Evolutionary conservation across 2,797 vertebrate genomes (phyloP).

Genomic region (Sebastes flavidus): DNA sequence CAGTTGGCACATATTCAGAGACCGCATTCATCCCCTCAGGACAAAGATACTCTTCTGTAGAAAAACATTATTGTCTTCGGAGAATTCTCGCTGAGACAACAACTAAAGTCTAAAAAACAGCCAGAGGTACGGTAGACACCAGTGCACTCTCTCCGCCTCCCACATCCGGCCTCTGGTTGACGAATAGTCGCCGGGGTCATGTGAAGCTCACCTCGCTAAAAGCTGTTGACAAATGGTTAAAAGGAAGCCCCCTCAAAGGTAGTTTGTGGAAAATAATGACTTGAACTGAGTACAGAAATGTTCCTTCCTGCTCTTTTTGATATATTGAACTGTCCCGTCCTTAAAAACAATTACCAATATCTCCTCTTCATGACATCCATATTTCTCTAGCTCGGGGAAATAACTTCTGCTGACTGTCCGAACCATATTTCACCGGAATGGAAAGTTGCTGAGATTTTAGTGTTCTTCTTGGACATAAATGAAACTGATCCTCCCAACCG

Average conservation of each 20-base stretch:
- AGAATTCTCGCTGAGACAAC: background rate
- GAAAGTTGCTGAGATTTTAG: constrained; percentile 32
- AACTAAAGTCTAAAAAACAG: background rate
- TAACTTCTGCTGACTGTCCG: constrained; percentile 51
- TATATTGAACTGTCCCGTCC: constrained; percentile 1
- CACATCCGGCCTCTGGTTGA: background rate
- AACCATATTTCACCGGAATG: constrained; percentile 42
- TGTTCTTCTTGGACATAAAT: constrained; percentile 17
- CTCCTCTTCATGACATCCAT: constrained; percentile 30
- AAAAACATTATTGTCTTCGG: constrained; percentile 7
- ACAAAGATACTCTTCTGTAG: background rate
- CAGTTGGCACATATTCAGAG: constrained; percentile 19
- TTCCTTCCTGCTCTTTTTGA: constrained; percentile 20
- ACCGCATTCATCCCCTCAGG: constrained; percentile 19
- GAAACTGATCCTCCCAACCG: background rate
- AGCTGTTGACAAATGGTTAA: constrained; percentile 4
- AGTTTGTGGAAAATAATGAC: constrained; percentile 12
- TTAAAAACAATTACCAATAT: constrained; percentile 28
- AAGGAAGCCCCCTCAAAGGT: background rate
- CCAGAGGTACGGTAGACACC: background rate
- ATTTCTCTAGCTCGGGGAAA: constrained; percentile 32
- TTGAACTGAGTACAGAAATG: background rate
- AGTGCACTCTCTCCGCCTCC: background rate
- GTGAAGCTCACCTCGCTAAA: background rate
- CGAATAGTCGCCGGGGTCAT: background rate